Percentiles rank a stretch among this genome's conserved stretches.
These are phyloP conservation scores for Enteromius argenteus DNA, from an alignment of 2,797 vertebrate genomes.

Conservation along the genomic window DNA sequence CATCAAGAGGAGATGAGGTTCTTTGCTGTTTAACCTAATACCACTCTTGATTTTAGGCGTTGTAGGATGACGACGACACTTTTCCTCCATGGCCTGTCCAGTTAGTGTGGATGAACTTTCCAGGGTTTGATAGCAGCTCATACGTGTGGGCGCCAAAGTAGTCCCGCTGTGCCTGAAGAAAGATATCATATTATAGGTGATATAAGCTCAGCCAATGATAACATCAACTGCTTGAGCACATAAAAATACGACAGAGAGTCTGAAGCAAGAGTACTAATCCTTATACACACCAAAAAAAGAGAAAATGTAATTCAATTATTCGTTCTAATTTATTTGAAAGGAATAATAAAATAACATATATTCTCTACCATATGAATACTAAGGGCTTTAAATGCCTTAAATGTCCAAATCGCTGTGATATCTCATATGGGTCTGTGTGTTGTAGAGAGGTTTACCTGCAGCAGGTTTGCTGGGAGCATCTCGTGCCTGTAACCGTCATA, in stretches of 20 bases:
- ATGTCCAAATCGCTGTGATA: slow-evolving; percentile 47
- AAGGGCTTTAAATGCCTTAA: neutral
- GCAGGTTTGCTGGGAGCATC: slow-evolving; percentile 91
- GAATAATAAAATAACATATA: neutral
- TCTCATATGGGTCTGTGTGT: slow-evolving; percentile 39
- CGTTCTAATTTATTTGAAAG: neutral
- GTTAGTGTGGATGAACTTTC: slow-evolving; percentile 91
- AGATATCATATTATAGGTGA: neutral
- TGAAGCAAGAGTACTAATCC: neutral
- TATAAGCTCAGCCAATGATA: neutral
- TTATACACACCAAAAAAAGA: neutral
- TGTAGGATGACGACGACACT: slow-evolving; percentile 93
- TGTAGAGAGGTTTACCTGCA: slow-evolving; percentile 84
- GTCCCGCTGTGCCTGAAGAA: slow-evolving; percentile 91
- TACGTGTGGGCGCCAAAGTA: slow-evolving; percentile 98
- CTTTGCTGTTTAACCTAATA: neutral
- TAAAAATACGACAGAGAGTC: neutral
- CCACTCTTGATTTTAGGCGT: slow-evolving; percentile 77
- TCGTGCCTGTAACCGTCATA: slow-evolving; percentile 94
- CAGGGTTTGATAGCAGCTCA: slow-evolving; percentile 87
- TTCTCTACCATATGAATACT: neutral
- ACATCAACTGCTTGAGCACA: neutral
- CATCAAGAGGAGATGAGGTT: neutral
- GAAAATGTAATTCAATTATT: neutral
- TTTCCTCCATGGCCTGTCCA: slow-evolving; percentile 95